Evolutionary conservation across 2,113 vertebrate species (phyloP), one percentile per base, ranked within the genome.

Genomic region (Albula goreensis): DNA sequence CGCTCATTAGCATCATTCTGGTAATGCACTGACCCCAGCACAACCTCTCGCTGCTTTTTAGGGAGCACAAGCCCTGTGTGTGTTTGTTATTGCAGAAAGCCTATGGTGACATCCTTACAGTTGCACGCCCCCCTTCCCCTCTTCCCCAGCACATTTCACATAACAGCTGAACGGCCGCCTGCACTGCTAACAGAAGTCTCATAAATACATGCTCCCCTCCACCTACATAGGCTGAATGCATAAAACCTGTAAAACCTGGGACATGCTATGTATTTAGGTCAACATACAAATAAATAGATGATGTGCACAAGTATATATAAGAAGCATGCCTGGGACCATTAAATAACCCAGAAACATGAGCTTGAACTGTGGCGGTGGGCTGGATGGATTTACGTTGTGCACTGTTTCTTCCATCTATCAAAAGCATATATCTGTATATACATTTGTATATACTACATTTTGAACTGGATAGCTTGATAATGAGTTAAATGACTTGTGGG

Each of bases 21-120:
- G 53, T 86, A 87, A 89, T 87, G 60, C 86, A 81, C 41, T 84
- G 88, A 89, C 89, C 86, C 91, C 74, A 74, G 49, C 81, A 81
- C 86, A 74, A 91, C 82, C 89, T 66, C 60, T 52, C 22, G n/a
- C 53, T 57, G 52, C 80, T 78, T 84, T 66, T 87, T 50, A 9
- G 31, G 56, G 56, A 15, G 31, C 31, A 17, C 1, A 4, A 60
- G 19, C 60, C 66, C 78, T 74, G 81, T 80, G 80, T 86, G 85
- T 17, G 52, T 80, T 31, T 4, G 79, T 63, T 57, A 53, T 86
- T 86, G 50, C 56, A 70, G 84, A 31, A 51, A 70, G 81, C 60
- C 52, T 51, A 80, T 48, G 57, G 83, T 83, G 82, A 83, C 80
- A 86, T 77, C 89, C 70, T 52, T 74, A 70, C 82, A 84, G 82